Conservation (phyloP, 2,113 vertebrate species). For the Castor canadensis region DNA sequence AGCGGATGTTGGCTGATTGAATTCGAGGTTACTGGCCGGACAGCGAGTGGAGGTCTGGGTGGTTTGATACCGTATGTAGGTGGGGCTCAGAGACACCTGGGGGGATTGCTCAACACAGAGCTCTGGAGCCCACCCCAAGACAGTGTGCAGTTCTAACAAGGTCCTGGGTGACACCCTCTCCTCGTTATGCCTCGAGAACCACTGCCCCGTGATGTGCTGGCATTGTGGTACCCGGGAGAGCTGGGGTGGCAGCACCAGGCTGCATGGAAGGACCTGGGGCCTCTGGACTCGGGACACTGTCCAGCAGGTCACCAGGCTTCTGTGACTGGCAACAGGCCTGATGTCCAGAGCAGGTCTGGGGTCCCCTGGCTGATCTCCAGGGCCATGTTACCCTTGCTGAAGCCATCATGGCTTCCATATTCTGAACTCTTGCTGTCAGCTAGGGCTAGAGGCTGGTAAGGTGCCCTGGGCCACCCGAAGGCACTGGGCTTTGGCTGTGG, state of each 20-base stretch:
- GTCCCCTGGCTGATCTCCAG: not conserved
- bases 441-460: not conserved
- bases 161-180: not conserved
- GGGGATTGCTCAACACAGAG: not conserved
- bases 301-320: not conserved
- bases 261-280: not conserved
- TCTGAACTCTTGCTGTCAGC: not conserved
- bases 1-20: too few relatives aligned
- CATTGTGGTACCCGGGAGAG: not conserved
- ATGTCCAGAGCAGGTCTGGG: too few relatives aligned
- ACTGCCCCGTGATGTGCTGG: not conserved
- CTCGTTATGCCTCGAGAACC: not conserved
- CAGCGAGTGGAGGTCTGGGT: too few relatives aligned
- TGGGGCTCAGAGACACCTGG: not conserved
- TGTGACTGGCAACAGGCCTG: not conserved
- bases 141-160: not conserved
- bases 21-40: not conserved
- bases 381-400: not conserved
- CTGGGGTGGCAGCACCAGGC: not conserved
- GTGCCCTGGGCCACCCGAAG: not conserved
- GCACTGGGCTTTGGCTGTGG: not conserved
- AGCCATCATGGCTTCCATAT: too few relatives aligned
- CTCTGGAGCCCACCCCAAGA: not conserved
- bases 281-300: not conserved
- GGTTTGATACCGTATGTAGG: not conserved